Conservation (phyloP, 2,888 invertebrate species). For the Hypselothyrea guttata region DNA sequence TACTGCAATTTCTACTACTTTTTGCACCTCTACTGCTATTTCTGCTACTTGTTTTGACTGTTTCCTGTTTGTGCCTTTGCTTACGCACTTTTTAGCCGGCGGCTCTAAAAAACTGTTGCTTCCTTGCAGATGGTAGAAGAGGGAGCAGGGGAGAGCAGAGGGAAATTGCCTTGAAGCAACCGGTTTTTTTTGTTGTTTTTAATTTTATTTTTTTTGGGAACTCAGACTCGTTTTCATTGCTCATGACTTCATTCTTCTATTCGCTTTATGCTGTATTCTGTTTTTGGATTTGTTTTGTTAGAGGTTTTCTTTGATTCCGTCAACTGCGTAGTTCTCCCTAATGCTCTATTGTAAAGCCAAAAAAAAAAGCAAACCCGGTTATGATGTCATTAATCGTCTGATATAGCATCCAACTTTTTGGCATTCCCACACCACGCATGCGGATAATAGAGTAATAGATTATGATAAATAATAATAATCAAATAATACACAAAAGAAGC, state of each 20-base stretch:
- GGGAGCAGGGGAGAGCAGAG: too few species aligned
- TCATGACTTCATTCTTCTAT: constrained; percentile 39
- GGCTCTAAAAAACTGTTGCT: too few species aligned
- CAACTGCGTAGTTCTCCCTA: constrained; percentile 41
- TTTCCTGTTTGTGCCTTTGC: too few species aligned
- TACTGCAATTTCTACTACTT: too few species aligned
- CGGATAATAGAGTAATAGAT: background rate
- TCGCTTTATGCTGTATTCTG: constrained; percentile 7
- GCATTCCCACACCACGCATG: too few species aligned
- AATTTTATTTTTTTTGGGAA: constrained; percentile 19
- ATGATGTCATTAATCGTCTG: constrained; percentile 46
- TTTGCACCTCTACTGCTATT: too few species aligned
- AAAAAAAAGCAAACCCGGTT: too few species aligned
- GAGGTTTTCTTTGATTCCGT: background rate
- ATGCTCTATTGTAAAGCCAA: constrained; percentile 30
- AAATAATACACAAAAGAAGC: constrained; percentile 7
- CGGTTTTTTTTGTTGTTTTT: too few species aligned
- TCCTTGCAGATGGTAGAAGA: too few species aligned
- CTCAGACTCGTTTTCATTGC: constrained; percentile 35
- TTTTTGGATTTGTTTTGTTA: constrained; percentile 11
- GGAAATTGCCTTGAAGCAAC: constrained; percentile 31
- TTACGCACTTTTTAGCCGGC: too few species aligned
- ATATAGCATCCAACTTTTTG: constrained; percentile 6
- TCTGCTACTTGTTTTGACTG: too few species aligned
- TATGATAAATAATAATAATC: background rate